Evolutionary conservation across 2,113 vertebrate species (phyloP).

Genomic region (Chionodraco myersi): DNA sequence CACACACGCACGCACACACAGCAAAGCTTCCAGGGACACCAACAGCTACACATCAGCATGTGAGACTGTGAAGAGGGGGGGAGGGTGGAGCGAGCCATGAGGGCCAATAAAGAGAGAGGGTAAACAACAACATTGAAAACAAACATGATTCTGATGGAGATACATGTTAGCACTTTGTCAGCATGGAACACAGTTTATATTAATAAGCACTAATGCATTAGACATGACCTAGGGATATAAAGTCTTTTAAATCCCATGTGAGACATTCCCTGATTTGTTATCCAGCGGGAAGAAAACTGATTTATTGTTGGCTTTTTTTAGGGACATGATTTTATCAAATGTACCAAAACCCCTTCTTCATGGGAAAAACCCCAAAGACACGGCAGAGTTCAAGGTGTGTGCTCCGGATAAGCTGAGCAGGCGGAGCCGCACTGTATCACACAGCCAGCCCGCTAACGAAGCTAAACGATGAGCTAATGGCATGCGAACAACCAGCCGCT

Average conservation of each 20-base stretch:
- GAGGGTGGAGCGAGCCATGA: background rate
- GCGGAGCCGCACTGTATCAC: too few relatives aligned
- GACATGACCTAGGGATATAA: background rate
- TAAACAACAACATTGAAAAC: background rate
- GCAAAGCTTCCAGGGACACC: background rate
- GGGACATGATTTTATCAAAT: too few relatives aligned
- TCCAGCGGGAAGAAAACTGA: background rate
- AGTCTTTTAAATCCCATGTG: background rate
- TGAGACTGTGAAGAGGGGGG: background rate
- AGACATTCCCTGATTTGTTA: background rate
- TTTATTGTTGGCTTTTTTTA: too few relatives aligned
- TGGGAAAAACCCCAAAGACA: too few relatives aligned
- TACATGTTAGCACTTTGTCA: conserved; percentile 3
- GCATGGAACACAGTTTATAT: background rate
- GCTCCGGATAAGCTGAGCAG: too few relatives aligned
- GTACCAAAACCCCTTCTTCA: too few relatives aligned
- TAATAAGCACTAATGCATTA: background rate
- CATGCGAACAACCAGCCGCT: too few relatives aligned
- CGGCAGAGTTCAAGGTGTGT: too few relatives aligned
- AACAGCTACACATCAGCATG: conserved; percentile 2
- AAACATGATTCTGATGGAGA: background rate
- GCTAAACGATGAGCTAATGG: too few relatives aligned
- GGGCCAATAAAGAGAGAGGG: too few relatives aligned
- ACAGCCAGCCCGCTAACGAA: too few relatives aligned
- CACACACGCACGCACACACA: background rate